Percentiles rank a stretch among this genome's conserved stretches.
These are phyloP conservation scores for Lamprotornis superbus DNA, from an alignment of 2,113 vertebrate species.

Conservation along the genomic window DNA sequence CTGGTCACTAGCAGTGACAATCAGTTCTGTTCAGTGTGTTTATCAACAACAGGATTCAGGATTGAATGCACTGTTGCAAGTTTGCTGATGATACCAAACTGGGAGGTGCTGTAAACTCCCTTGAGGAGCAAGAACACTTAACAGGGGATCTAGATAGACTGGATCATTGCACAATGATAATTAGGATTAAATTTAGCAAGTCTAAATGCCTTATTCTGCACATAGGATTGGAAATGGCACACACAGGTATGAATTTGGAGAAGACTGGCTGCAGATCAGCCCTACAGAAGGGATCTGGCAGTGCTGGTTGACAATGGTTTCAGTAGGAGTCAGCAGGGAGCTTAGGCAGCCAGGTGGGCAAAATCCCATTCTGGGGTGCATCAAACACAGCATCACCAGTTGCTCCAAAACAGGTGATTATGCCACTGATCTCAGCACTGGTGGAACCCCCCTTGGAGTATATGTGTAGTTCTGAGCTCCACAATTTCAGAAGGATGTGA, in stretches of 20 bases:
- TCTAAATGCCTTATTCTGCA: not conserved
- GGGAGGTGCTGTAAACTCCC: not conserved
- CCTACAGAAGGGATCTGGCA: not conserved
- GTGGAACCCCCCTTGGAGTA: not conserved
- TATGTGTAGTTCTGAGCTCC: not conserved
- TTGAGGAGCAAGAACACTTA: not conserved
- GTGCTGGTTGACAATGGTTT: not conserved
- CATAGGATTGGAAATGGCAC: not conserved
- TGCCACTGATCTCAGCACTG: not conserved
- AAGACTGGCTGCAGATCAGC: not conserved
- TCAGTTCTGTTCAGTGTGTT: not conserved
- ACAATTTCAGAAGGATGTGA: not conserved
- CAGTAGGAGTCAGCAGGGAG: not conserved
- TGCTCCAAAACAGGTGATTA: not conserved
- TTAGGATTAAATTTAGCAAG: not conserved
- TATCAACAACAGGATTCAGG: not conserved
- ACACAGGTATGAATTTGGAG: not conserved
- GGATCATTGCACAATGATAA: not conserved
- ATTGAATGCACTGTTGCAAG: not conserved
- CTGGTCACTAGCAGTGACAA: not conserved
- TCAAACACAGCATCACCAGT: not conserved
- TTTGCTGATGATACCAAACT: not conserved
- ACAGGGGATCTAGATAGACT: not conserved
- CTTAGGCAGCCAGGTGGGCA: not conserved
- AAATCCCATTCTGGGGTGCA: not conserved